Conservation (phyloP, 2,797 vertebrate genomes). For the Channa striata region DNA sequence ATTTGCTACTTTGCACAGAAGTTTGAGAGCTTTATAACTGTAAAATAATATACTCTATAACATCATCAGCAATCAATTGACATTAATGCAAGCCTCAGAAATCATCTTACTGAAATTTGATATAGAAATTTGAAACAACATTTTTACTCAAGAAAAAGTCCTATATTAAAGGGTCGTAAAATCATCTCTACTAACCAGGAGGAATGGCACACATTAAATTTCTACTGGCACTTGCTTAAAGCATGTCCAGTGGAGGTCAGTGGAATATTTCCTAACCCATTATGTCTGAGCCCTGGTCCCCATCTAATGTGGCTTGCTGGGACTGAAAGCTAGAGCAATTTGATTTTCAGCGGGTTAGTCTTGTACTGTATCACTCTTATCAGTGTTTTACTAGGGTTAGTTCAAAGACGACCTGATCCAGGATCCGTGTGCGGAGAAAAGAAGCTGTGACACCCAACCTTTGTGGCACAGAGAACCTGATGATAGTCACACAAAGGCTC, state of each 20-base stretch:
- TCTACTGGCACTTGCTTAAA: not conserved
- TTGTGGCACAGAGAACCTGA: conserved; percentile 24
- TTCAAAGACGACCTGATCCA: conserved; percentile 40
- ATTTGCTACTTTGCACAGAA: not conserved
- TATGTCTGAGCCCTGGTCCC: not conserved
- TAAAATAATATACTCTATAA: not conserved
- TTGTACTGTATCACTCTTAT: conserved; percentile 24
- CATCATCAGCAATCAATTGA: not conserved
- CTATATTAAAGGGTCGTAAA: not conserved
- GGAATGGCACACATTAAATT: not conserved
- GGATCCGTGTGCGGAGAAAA: conserved; percentile 49
- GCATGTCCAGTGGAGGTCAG: conserved; percentile 2
- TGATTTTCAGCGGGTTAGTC: conserved; percentile 17
- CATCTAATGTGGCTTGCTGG: not conserved
- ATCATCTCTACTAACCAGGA: not conserved
- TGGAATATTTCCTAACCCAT: conserved; percentile 15
- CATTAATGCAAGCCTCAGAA: not conserved
- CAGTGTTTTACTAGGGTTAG: conserved; percentile 26
- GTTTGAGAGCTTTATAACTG: not conserved
- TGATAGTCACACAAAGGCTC: conserved; percentile 69
- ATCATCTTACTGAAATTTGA: conserved; percentile 3
- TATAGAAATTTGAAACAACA: not conserved
- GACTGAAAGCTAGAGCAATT: not conserved
- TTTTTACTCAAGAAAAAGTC: not conserved
- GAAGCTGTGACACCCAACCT: conserved; percentile 27